phyloP scores from a whole-genome alignment of 2,797 vertebrate species.

The Takifugu ocellatus region DNA sequence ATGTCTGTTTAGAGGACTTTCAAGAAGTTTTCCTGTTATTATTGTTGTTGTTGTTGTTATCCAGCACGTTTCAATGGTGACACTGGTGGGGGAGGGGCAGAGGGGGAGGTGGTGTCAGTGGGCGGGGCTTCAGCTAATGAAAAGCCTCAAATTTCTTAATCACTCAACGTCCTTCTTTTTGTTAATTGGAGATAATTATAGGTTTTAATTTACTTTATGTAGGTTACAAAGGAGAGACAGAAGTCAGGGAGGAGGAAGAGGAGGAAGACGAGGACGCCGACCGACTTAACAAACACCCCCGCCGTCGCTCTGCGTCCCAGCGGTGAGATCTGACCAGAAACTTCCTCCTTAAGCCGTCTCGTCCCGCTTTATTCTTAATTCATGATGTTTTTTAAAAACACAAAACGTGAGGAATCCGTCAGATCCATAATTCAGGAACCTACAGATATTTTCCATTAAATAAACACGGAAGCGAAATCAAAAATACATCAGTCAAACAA shows the following conservation, averaged over 20 bases:
- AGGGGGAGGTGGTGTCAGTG: neutral
- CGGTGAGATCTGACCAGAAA: too few relatives aligned
- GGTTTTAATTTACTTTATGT: constrained; percentile 83
- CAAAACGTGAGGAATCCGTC: too few relatives aligned
- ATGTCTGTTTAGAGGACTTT: too few relatives aligned
- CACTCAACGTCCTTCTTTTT: constrained; percentile 79
- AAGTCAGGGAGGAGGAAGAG: constrained; percentile 47
- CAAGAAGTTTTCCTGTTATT: too few relatives aligned
- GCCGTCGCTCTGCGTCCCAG: too few relatives aligned
- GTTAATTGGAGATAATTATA: constrained; percentile 86
- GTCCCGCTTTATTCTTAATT: too few relatives aligned
- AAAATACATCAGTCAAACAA: too few relatives aligned
- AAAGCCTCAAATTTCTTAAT: too few relatives aligned
- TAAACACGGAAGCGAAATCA: neutral
- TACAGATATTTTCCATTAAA: neutral
- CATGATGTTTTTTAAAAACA: too few relatives aligned
- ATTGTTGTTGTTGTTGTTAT: too few relatives aligned
- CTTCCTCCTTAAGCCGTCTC: too few relatives aligned
- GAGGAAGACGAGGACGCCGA: constrained; percentile 63
- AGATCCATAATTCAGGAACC: neutral
- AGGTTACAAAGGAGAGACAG: constrained; percentile 77
- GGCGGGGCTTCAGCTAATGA: constrained; percentile 59
- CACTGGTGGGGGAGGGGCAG: constrained; percentile 41
- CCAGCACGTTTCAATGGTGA: constrained; percentile 60
- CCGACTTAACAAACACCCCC: too few relatives aligned